These are phyloP conservation scores for Neodon shergylaensis DNA, from an alignment of 2,113 vertebrate species.

Conservation along the genomic window DNA sequence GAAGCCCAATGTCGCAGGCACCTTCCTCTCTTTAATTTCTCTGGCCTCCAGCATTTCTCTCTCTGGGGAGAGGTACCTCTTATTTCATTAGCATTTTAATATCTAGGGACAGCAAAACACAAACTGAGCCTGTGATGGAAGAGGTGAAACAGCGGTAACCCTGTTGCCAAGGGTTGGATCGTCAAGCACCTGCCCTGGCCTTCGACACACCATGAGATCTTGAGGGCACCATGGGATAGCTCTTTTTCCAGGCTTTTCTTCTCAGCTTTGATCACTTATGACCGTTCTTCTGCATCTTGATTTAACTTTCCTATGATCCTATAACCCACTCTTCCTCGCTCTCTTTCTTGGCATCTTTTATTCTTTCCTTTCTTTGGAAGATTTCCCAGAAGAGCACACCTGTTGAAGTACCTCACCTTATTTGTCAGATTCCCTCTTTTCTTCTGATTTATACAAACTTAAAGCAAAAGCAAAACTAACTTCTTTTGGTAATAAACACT, in stretches of 20 bases:
- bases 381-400: background rate
- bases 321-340: background rate
- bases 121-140: slow-evolving; percentile 45
- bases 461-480: background rate
- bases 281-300: background rate
- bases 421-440: background rate
- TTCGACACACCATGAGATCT: background rate
- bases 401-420: background rate
- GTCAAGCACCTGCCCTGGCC: background rate
- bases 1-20: slow-evolving; percentile 45
- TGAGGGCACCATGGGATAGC: background rate
- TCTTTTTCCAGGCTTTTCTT: background rate
- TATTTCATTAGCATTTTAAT: slow-evolving; percentile 46
- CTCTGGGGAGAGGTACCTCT: slow-evolving; percentile 61
- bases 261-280: background rate
- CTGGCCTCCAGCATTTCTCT: slow-evolving; percentile 58
- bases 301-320: background rate
- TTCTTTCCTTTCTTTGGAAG: slow-evolving; percentile 1
- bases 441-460: slow-evolving; percentile 19
- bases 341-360: background rate
- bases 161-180: background rate
- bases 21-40: slow-evolving; percentile 67
- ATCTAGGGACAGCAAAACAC: slow-evolving; percentile 51
- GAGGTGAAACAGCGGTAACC: background rate
- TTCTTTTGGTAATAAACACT: background rate